Percentiles rank a stretch among this genome's conserved stretches.
phyloP scores from a whole-genome alignment of 2,888 invertebrate genomes.

The Cephus pulcher region DNA sequence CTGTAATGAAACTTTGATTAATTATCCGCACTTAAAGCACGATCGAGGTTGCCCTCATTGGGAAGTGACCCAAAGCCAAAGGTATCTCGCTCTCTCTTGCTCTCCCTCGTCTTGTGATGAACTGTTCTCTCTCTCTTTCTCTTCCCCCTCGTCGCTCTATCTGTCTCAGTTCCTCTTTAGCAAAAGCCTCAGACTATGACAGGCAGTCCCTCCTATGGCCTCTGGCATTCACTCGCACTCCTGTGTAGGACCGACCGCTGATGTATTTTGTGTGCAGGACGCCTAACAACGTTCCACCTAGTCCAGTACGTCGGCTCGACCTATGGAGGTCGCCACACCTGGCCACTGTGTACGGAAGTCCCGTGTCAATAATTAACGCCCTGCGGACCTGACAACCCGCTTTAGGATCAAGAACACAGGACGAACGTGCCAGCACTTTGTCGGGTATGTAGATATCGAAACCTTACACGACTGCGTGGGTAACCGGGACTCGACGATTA shows the following conservation, averaged over 20 bases:
- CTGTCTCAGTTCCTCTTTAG: slow-evolving; percentile 20
- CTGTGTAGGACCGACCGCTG: slow-evolving; percentile 18
- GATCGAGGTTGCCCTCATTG: slow-evolving; percentile 35
- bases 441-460: too few species aligned
- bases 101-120: slow-evolving; percentile 7
- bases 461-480: too few species aligned
- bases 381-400: slow-evolving; percentile 35
- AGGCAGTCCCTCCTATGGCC: too few species aligned
- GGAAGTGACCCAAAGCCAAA: slow-evolving; percentile 38
- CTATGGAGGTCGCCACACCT: slow-evolving; percentile 16
- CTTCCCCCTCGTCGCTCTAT: slow-evolving; percentile 2
- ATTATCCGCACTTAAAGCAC: slow-evolving; percentile 44
- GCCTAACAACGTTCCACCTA: slow-evolving; percentile 16
- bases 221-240: too few species aligned
- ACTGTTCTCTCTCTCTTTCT: not conserved
- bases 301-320: slow-evolving; percentile 14
- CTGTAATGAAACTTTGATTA: slow-evolving; percentile 51
- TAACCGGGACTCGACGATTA: too few species aligned
- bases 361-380: slow-evolving; percentile 47
- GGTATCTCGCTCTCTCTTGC: slow-evolving; percentile 16
- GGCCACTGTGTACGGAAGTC: slow-evolving; percentile 23
- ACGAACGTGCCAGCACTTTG: not conserved
- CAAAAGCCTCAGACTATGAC: too few species aligned
- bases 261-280: slow-evolving; percentile 35
- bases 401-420: not conserved